Conservation (phyloP, 2,113 vertebrate genomes). For the Centrocercus urophasianus region DNA sequence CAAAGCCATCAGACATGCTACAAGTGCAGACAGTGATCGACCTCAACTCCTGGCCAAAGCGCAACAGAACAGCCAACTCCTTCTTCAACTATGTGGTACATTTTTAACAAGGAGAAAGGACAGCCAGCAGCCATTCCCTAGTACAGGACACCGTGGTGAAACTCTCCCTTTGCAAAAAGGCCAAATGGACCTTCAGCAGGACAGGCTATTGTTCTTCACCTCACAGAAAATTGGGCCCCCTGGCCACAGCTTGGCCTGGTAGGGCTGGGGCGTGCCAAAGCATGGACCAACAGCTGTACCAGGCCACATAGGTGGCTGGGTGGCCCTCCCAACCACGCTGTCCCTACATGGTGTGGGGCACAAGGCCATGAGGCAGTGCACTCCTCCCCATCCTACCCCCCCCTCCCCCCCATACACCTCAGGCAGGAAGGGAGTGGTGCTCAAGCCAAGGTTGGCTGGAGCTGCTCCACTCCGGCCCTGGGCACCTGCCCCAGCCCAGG, state of each 20-base stretch:
- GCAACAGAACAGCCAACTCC: neutral
- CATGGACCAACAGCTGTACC: neutral
- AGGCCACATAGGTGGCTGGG: neutral
- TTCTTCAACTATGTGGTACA: accelerated
- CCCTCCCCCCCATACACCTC: neutral
- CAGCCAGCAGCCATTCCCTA: neutral
- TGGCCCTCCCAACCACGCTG: neutral
- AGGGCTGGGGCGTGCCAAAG: neutral
- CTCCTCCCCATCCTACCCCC: neutral
- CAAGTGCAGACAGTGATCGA: neutral
- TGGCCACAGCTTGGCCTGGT: neutral
- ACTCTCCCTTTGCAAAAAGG: accelerated
- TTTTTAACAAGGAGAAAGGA: accelerated
- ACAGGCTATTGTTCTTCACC: too few species aligned
- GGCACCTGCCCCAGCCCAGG: neutral
- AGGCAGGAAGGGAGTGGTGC: neutral
- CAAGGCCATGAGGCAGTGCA: neutral
- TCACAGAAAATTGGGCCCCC: neutral
- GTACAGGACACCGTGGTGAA: accelerated
- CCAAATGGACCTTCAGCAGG: neutral
- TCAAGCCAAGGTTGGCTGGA: neutral
- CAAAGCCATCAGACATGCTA: neutral
- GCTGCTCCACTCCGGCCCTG: neutral
- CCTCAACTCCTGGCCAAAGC: neutral
- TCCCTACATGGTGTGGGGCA: neutral